A percentile compares a stretch with the other conserved stretches of the same genome.
phyloP scores from a whole-genome alignment of 2,888 invertebrate genomes.

The Himalopsyche anomala region DNA sequence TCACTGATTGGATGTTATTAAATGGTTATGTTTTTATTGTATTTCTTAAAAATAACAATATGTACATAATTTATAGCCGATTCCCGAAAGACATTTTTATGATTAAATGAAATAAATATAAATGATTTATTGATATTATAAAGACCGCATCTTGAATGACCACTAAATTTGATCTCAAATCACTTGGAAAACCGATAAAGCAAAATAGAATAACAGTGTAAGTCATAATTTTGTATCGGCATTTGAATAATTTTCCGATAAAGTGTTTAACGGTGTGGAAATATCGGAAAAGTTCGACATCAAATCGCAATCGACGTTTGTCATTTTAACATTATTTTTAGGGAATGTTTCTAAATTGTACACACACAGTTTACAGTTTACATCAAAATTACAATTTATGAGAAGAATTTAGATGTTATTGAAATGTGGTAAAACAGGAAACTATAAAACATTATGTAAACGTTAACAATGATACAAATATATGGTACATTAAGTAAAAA shows the following conservation, averaged over 20 bases:
- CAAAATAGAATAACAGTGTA: neutral
- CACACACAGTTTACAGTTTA: no score
- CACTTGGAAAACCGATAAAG: conserved; percentile 6
- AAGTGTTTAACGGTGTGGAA: neutral
- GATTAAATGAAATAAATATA: no score
- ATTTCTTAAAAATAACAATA: no score
- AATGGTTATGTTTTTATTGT: no score
- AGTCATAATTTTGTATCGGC: neutral
- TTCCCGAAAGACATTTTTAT: no score
- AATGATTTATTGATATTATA: neutral
- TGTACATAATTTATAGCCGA: no score
- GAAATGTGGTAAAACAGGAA: no score
- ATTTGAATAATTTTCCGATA: conserved; percentile 36
- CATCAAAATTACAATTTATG: neutral
- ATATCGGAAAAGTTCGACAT: conserved; percentile 17
- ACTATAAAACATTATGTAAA: no score
- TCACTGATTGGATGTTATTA: no score
- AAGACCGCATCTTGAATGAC: neutral
- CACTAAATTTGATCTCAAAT: neutral
- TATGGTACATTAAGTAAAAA: no score
- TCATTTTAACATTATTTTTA: neutral
- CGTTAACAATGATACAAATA: no score
- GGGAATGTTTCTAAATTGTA: neutral
- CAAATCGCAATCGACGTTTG: neutral
- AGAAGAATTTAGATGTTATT: neutral